These are phyloP conservation scores for Acleris cristana DNA, from an alignment of 2,888 invertebrate species.

Conservation along the genomic window DNA sequence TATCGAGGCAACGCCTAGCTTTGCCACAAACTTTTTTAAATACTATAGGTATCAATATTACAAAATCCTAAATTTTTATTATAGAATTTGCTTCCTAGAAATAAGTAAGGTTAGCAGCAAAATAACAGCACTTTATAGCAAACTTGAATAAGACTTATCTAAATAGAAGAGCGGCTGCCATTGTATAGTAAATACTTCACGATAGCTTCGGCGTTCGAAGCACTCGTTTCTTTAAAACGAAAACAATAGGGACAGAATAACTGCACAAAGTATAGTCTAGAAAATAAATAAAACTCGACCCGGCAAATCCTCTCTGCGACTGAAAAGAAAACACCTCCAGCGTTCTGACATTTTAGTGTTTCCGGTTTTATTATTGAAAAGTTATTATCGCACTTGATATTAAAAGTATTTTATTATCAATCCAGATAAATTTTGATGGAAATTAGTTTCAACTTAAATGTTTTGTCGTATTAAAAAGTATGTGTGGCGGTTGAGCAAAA, in stretches of 20 bases:
- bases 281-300: conserved; percentile 25
- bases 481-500: too few species aligned
- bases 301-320: conserved; percentile 44
- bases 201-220: conserved; percentile 41
- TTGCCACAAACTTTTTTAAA: too few species aligned
- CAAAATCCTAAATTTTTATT: too few species aligned
- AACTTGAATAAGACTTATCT: neutral
- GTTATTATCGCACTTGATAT: conserved; percentile 11
- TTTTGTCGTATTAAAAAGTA: too few species aligned
- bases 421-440: neutral
- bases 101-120: neutral
- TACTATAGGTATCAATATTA: too few species aligned
- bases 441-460: too few species aligned
- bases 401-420: conserved; percentile 8
- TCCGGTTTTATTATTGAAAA: conserved; percentile 34
- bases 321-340: conserved; percentile 47
- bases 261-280: conserved; percentile 20
- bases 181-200: conserved; percentile 48
- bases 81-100: neutral
- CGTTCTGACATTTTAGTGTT: conserved; percentile 50
- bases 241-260: conserved; percentile 48
- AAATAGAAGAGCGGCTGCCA: conserved; percentile 18
- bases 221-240: conserved; percentile 49
- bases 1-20: too few species aligned
- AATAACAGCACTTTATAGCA: neutral